Percentiles rank a stretch among this genome's conserved stretches.
Conservation (phyloP, 2,113 vertebrate species). For the Neogale vison region DNA sequence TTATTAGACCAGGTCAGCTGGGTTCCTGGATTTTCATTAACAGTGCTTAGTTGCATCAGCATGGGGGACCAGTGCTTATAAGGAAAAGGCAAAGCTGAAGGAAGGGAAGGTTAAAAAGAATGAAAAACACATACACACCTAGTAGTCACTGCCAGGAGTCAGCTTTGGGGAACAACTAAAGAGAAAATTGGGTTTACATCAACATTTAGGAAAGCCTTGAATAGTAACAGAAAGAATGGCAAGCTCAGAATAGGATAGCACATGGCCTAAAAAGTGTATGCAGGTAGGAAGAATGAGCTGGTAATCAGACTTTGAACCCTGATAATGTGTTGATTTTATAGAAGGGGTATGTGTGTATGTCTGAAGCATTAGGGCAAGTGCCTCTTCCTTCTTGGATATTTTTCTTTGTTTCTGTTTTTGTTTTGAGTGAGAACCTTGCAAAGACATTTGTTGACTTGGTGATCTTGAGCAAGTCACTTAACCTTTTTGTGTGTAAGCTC, state of each 20-base stretch:
- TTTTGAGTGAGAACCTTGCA: neutral
- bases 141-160: neutral
- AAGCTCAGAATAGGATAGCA: neutral
- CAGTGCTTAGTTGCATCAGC: neutral
- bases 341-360: neutral
- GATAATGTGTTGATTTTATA: neutral
- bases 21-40: slow-evolving; percentile 43
- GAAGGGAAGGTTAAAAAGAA: neutral
- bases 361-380: neutral
- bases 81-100: neutral
- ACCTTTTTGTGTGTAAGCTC: neutral
- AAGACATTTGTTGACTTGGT: neutral
- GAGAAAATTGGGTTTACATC: neutral
- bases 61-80: neutral
- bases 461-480: neutral
- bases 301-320: neutral
- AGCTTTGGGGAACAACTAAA: too few relatives aligned
- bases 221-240: neutral
- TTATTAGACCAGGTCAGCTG: neutral
- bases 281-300: neutral
- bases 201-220: neutral
- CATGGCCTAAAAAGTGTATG: neutral
- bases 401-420: neutral
- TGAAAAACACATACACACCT: neutral
- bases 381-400: neutral